Base-by-base conservation (phyloP, 1,140 invertebrate genomes). In the Drosophila nasuta region DNA sequence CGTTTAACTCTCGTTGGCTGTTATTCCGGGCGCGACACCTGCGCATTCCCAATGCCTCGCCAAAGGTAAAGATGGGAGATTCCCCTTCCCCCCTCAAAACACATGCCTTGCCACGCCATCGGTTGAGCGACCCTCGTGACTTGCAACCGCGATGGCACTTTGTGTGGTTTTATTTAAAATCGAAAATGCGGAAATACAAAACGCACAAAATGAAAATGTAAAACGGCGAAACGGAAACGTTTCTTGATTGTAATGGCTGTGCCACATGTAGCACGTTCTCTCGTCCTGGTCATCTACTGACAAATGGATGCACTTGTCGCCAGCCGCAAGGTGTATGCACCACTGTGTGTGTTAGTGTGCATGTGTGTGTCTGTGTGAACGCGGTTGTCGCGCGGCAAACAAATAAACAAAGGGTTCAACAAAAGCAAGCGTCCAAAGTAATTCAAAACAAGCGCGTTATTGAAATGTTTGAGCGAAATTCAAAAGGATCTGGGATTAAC, bases 371-470 rank as follows among this genome's bases (percentile, higher is more conserved):
- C 25, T 54, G 58, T 56, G 58, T 45, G 58, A 8, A 46, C 11
- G 30, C 38, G 49, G 20, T 57, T 67, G 65, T 79, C 66, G 65
- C 51, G 51, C 60, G 68, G 45, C 73, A 80, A 88, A 71, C 63
- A 87, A 88, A 87, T 80, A 87, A 87, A 88, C 86, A 88, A 88
- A 87, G 85, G 85, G 63, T 82, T 75, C 74, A 89, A 80, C 85
- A 89, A 87, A 82, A 86, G 82, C 82, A 86, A 69, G 69, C 43
- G 75, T 20, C 60, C 82, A 86, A 88, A 88, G 83, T 89, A 89
- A 83, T 88, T 89, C 83, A 88, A 89, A 83, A 88, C 64, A 87
- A 71, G 52, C 49, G 62, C 57, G 71, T 63, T 82, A 70, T 75
- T 68, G 70, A 62, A 80, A 82, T 72, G 77, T 79, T 76, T 71